Conservation (phyloP, 2,113 vertebrate genomes). For the Aramus guarauna region DNA sequence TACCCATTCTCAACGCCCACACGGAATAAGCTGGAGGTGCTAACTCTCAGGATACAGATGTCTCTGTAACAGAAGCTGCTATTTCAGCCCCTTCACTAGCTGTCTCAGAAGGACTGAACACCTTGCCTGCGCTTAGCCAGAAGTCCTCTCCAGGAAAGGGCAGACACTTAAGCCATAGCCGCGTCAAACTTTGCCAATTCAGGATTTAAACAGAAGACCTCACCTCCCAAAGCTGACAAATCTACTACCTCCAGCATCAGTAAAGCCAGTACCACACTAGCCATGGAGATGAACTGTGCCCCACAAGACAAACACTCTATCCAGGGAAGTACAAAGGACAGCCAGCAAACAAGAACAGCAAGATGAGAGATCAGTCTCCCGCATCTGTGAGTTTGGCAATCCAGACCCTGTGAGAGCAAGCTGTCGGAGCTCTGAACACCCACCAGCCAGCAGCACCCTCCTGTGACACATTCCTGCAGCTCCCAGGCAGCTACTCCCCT, state of each 20-base stretch:
- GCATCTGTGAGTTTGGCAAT: background rate
- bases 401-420: background rate
- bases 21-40: background rate
- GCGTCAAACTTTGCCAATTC: background rate
- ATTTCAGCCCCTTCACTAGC: background rate
- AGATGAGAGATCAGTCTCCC: background rate
- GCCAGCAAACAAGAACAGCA: background rate
- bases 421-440: background rate
- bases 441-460: conserved; percentile 7
- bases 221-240: background rate
- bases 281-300: background rate
- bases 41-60: background rate
- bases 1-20: background rate
- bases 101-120: background rate
- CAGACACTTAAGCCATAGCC: background rate
- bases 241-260: background rate
- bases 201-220: background rate
- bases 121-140: background rate
- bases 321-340: background rate
- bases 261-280: background rate
- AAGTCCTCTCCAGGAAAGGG: background rate
- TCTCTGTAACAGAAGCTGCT: background rate
- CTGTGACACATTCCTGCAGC: background rate
- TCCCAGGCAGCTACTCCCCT: background rate
- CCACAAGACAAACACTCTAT: background rate